These are phyloP conservation scores for Leucosticte australis DNA, from an alignment of 2,113 vertebrate species.

Conservation along the genomic window DNA sequence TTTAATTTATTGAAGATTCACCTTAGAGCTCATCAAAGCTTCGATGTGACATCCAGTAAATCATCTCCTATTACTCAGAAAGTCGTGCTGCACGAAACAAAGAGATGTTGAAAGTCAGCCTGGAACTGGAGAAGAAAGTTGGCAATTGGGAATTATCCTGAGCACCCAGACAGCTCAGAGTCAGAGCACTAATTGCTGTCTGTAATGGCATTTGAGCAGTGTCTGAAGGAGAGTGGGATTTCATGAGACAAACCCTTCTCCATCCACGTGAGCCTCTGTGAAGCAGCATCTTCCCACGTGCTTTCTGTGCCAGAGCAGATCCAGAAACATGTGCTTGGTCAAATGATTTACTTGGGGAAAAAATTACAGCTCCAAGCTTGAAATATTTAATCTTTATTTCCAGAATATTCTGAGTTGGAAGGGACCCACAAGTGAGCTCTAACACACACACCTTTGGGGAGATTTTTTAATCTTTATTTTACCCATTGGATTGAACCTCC, in stretches of 20 bases:
- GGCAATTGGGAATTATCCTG: not conserved
- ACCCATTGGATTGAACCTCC: not conserved
- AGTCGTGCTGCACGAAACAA: constrained; percentile 11
- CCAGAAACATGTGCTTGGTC: not conserved
- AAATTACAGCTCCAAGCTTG: not conserved
- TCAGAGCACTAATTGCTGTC: not conserved
- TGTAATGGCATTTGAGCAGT: not conserved
- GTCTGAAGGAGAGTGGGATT: not conserved
- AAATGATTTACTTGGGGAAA: not conserved
- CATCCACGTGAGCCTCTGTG: not conserved
- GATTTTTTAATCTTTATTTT: not conserved
- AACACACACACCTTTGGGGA: not conserved
- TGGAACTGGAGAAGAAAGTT: constrained; percentile 35
- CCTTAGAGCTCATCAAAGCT: constrained; percentile 9
- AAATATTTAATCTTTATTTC: not conserved
- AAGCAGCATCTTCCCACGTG: not conserved
- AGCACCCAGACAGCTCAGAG: not conserved
- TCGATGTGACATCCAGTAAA: constrained; percentile 17
- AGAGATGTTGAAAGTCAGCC: constrained; percentile 40
- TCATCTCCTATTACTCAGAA: constrained; percentile 33
- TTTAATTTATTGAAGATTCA: constrained; percentile 35
- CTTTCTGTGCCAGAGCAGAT: not conserved
- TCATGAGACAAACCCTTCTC: not conserved
- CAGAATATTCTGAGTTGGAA: not conserved
- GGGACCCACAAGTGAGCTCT: not conserved